Evolutionary conservation across 2,888 invertebrate genomes (phyloP), one percentile per base, ranked within the genome.

Genomic region (Spatulosminthurus flaviceps): DNA sequence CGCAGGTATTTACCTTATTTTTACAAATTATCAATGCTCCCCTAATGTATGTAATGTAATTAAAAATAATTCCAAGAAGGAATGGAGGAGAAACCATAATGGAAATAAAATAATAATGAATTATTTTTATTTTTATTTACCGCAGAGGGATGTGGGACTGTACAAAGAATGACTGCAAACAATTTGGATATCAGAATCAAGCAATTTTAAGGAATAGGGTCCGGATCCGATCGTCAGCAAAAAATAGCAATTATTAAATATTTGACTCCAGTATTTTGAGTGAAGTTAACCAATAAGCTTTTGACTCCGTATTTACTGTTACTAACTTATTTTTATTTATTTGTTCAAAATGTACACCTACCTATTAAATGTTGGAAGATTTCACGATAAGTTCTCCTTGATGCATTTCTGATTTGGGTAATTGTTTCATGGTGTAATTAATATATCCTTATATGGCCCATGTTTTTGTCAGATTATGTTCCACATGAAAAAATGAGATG

Each of bases 81-180:
- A n/a, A n/a, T n/a, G n/a, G n/a, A n/a, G n/a, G n/a, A n/a, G n/a
- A n/a, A n/a, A n/a, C n/a, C n/a, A n/a, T n/a, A n/a, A n/a, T n/a
- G n/a, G n/a, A n/a, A 51, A 51, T 51, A 9, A 51, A 2, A 19
- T 51, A 13, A 5, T 2, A 51, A 51, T 51, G 51, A 51, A 51
- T 51, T 4, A 34, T 34, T 79, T n/a, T 13, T n/a, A 28, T 24
- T 76, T 51, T 4, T 21, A 64, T 66, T 79, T 60, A n/a, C n/a
- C n/a, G 22, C 41, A 78, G 79, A 28, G 85, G 85, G 34, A 64
- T 83, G 11, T 84, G 85, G 84, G 81, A 82, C 34, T 85, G 85
- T 51, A 81, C 82, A 28, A 81, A 74, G 29, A 85, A 84, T 74
- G 81, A 84, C 43, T 85, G 85, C 70, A 82, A 83, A 29, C 61